Base-by-base conservation (phyloP, 2,113 vertebrate genomes). In the Eolophus roseicapilla region DNA sequence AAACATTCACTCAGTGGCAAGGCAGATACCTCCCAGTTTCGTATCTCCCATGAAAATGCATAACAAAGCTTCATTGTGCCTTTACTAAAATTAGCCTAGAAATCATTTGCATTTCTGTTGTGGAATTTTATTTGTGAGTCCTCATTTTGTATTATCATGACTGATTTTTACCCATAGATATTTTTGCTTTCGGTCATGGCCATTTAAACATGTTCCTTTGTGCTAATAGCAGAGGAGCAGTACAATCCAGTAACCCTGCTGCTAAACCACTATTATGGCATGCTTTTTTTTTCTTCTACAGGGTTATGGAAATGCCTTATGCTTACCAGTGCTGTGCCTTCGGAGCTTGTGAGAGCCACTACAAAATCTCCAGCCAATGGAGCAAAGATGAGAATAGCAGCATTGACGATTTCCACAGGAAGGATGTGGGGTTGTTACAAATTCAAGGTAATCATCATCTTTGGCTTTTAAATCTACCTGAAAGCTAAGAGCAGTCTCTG, bases 321-420 rank as follows among this genome's bases (percentile, higher is more conserved):
- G 98, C 99, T 67, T 99, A 99, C 82, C 99, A 99, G 94, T 99
- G 99, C 81, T 99, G 99, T 88, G 98, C 98, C 67, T 99, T 99
- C 94, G 97, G 98, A 82, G 97, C 96, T 59, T 99, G 98, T 95
- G 98, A 99, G 91, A 98, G 78, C 76, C 94, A 97, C 91, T 97
- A 98, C 76, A 98, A 98, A 96, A 91, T 98, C 71, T 93, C 97
- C 53, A 98, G 92, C 64, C 98, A 97, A 0, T 98, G 98, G 98
- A 98, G 88, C 91, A 98, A 97, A 98, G 98, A 97, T 64, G 97
- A 98, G 74, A 98, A 98, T 63, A 97, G 71, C 93, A 98, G 97
- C 76, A 71, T 84, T 82, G 98, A 98, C 6, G 92, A 98, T 65
- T 55, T 97, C 62, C 97, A 96, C 55, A 98, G 97, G 91, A 98